phyloP scores from a whole-genome alignment of 2,797 vertebrate species.

The Triplophysa yarkandensis region DNA sequence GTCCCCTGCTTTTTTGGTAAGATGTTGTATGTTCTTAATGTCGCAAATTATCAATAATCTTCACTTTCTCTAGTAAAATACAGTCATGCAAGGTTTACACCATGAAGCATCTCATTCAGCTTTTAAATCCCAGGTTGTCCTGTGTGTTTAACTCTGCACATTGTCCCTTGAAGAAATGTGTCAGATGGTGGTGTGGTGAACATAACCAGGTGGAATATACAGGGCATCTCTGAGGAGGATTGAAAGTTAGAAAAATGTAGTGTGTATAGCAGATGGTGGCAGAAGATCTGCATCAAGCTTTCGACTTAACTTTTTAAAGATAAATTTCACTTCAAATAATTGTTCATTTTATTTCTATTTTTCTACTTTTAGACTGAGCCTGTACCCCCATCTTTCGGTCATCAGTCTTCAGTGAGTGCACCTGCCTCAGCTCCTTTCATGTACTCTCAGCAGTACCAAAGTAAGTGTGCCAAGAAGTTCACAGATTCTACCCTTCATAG shows the following conservation, averaged over 20 bases:
- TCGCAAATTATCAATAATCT: not conserved
- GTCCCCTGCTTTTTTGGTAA: not conserved
- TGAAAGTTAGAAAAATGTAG: not conserved
- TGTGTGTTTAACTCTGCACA: not conserved
- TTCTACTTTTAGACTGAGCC: slow-evolving; percentile 75
- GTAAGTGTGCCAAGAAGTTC: slow-evolving; percentile 77
- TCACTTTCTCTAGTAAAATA: not conserved
- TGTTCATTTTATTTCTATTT: not conserved
- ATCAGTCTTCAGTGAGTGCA: slow-evolving; percentile 71
- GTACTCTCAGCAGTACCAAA: slow-evolving; percentile 83
- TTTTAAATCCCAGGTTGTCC: not conserved
- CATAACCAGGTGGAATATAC: not conserved
- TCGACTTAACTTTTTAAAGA: not conserved
- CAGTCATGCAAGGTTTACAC: not conserved
- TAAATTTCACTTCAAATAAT: not conserved
- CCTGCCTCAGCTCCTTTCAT: slow-evolving; percentile 70
- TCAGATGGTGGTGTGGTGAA: not conserved
- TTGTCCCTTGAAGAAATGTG: not conserved
- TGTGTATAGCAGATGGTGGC: not conserved
- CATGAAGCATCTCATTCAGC: not conserved
- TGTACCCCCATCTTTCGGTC: slow-evolving; percentile 76
- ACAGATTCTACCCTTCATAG: not conserved
- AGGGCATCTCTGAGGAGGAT: not conserved
- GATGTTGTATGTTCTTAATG: not conserved
- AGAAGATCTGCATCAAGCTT: not conserved